Evolutionary conservation across 2,888 invertebrate species (phyloP), one percentile per base, ranked within the genome.

Genomic region (Flabesymbios commensalis): DNA sequence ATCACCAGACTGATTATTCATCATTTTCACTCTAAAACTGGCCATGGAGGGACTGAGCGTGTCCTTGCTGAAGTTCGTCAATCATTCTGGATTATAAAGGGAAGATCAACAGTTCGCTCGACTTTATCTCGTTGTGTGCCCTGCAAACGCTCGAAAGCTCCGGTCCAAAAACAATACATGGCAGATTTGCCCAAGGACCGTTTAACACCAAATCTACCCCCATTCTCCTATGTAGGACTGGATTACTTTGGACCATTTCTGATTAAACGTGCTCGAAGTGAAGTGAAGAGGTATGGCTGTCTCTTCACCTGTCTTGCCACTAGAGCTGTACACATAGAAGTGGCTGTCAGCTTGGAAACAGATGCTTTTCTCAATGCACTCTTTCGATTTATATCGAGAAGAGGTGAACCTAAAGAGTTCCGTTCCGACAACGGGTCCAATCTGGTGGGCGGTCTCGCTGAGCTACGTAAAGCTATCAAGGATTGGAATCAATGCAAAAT

Each of bases 241-340:
- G 81, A 82, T 48, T 78, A 71, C 19, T 75, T 72, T 31, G 78
- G 80, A 5, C 79, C 78, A 0, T 70, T 72, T n/a, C 61, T 65
- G 22, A 56, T 78, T 1, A 63, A 67, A 29, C 72, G 74, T n/a
- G 72, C 70, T 10, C 57, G 72, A 29, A 74, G 72, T 31, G 66
- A 65, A n/a, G 49, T 70, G 2, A 78, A 80, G 51, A 32, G 68
- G 5, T 78, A 73, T 24, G 69, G 77, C 5, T 74, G 67, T 3
- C 57, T 80, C 3, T 80, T 78, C 59, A 70, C 74, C 1, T 80
- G 79, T 49, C 67, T 77, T 26, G 54, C 65, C 2, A 73, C 75
- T 33, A 70, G 73, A 53, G 78, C 76, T 4, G 68, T 77, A 2
- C 76, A 78, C 48, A 29, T 77, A 19, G 77, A 78, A 49, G 59